Evolutionary conservation across 2,888 invertebrate genomes (phyloP).

Genomic region (Sesia apiformis): DNA sequence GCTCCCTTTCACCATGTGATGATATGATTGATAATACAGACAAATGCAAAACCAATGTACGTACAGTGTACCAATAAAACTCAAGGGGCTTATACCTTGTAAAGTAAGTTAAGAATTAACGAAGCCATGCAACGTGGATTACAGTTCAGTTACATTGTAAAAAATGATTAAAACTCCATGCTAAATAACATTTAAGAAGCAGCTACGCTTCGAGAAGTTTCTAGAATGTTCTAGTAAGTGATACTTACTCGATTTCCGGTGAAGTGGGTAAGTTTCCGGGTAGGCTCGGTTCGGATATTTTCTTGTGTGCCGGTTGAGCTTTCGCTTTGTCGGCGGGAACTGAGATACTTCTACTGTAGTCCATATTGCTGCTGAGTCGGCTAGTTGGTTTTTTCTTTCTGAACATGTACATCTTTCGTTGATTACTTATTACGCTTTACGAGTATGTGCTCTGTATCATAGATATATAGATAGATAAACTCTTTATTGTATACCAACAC

Average conservation of each 20-base stretch:
- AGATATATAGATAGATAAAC: too few relatives aligned
- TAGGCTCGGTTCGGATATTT: slow-evolving; percentile 71
- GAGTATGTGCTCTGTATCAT: too few relatives aligned
- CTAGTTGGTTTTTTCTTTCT: slow-evolving; percentile 84
- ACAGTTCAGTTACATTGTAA: slow-evolving; percentile 2
- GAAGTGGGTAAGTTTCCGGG: slow-evolving; percentile 77
- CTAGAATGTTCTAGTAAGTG: not conserved
- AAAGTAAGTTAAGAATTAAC: not conserved
- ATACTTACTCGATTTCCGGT: slow-evolving; percentile 76
- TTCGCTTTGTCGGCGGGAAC: slow-evolving; percentile 86
- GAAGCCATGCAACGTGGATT: not conserved
- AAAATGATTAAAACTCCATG: slow-evolving; percentile 11
- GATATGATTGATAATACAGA: not conserved
- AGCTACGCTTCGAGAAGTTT: slow-evolving; percentile 2
- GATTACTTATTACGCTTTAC: too few relatives aligned
- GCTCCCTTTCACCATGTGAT: slow-evolving; percentile 37
- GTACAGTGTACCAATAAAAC: not conserved
- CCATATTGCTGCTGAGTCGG: slow-evolving; percentile 74
- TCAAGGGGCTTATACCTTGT: not conserved
- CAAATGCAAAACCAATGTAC: not conserved
- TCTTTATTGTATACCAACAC: too few relatives aligned
- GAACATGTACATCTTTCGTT: slow-evolving; percentile 5
- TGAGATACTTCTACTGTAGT: slow-evolving; percentile 90
- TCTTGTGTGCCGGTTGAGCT: slow-evolving; percentile 46
- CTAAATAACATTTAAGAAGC: slow-evolving; percentile 8